These are phyloP conservation scores for Staurois parvus DNA, from an alignment of 2,797 vertebrate species.

Conservation along the genomic window DNA sequence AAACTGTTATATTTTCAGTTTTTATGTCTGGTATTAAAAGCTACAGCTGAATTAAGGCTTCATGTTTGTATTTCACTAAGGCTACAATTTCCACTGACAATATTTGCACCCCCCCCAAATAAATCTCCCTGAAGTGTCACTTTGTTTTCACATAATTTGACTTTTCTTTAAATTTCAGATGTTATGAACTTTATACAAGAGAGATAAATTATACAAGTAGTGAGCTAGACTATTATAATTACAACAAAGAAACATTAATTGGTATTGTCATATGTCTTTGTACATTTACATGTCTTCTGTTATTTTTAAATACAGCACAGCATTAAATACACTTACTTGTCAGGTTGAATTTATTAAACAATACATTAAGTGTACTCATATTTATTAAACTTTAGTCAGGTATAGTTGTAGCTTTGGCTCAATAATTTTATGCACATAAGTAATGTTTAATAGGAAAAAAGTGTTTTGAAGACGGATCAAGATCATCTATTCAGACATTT, in stretches of 20 bases:
- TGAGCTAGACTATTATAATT: constrained; percentile 43
- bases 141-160: neutral
- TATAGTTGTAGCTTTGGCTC: neutral
- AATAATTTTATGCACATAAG: neutral
- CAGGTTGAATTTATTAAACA: constrained; percentile 47
- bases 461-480: neutral
- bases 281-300: constrained; percentile 52
- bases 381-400: constrained; percentile 40
- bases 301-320: constrained; percentile 48
- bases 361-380: constrained; percentile 45
- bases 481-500: neutral
- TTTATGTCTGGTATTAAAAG: neutral
- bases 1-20: neutral
- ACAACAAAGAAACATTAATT: constrained; percentile 50
- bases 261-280: constrained; percentile 57
- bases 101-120: neutral
- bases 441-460: neutral
- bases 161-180: constrained; percentile 23
- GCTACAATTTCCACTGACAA: neutral
- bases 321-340: constrained; percentile 49
- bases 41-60: neutral
- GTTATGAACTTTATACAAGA: constrained; percentile 3
- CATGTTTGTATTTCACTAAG: neutral
- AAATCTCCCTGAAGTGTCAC: neutral
- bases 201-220: constrained; percentile 51